A percentile compares a stretch with the other conserved stretches of the same genome.
phyloP scores from a whole-genome alignment of 2,113 vertebrate genomes.

The Otus sunia region DNA sequence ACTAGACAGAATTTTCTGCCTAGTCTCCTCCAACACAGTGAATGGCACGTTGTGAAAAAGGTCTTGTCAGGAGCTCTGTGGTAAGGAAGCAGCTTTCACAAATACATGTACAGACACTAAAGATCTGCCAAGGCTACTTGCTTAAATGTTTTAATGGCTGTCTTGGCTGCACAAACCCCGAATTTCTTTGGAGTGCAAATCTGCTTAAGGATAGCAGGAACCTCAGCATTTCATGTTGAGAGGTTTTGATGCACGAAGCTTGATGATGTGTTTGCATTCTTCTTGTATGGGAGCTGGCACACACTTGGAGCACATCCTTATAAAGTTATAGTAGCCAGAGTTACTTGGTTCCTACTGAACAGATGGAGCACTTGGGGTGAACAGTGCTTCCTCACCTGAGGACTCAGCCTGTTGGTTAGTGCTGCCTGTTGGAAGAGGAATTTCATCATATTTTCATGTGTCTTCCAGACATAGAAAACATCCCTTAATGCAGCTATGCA shows the following conservation, averaged over 20 bases:
- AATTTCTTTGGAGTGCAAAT: background rate
- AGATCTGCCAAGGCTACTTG: background rate
- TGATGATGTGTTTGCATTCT: background rate
- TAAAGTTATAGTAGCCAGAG: background rate
- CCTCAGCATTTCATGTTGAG: background rate
- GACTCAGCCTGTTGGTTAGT: background rate
- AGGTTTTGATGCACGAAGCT: background rate
- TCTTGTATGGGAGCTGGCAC: background rate
- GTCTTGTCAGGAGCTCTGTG: background rate
- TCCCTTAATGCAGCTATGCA: background rate
- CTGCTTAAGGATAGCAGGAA: background rate
- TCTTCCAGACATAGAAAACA: background rate
- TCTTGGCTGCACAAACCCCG: background rate
- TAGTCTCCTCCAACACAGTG: background rate
- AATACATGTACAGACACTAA: background rate
- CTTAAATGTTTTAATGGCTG: background rate
- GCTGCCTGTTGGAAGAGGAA: background rate
- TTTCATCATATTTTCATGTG: accelerated
- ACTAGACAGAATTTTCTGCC: background rate
- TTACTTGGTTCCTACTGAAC: accelerated
- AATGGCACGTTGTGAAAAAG: background rate
- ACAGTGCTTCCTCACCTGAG: background rate
- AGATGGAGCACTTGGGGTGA: too few species aligned
- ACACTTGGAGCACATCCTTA: background rate
- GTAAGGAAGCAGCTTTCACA: background rate